Evolutionary conservation across 2,113 vertebrate species (phyloP), one percentile per base, ranked within the genome.

Genomic region (Rhinichthys klamathensis): DNA sequence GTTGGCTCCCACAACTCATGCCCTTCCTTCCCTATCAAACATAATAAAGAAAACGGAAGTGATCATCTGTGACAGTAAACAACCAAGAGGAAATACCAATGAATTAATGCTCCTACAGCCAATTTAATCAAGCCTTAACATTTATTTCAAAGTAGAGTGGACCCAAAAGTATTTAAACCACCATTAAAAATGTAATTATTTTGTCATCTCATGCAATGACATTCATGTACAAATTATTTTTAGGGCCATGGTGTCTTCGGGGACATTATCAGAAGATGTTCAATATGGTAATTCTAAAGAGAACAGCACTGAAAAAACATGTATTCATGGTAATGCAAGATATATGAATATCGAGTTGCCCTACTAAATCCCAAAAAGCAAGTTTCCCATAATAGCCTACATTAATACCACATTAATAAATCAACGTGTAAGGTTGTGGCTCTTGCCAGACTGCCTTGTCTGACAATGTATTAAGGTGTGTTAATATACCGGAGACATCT

Each of bases 401-500:
- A 80, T 30, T 80, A 80, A 63, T 30, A 27, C 23, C 8, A 61
- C 38, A 21, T 63, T 27, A 49, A 65, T 80, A 80, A 80, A 80
- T 80, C 35, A 27, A 46, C 44, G 7, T 25, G 73, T 16, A 18
- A 7, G 27, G 27, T 25, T 80, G 60, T 82, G 61, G 11, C 30
- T 79, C 54, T 38, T 35, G 51, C 38, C 61, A 32, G 60, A 51
- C 35, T 44, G 41, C 61, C 44, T 69, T 35, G 63, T 83, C 65
- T 82, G 30, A 30, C 11, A 30, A 30, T 18, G 11, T 44, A 72
- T 32, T 58, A 72, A 58, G 80, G 67, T 3, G 30, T 83, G 49
- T 54, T 56, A 81, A 70, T 82, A 83, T 56, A 83, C 46, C n/a
- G 30, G 46, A 83, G 67, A 83, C 80, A 72, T 72, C 49, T 41